Evolutionary conservation across 23 tunicate genomes (phyloP), one percentile per base, ranked within the genome.

Genomic region (Phallusia fumigata): DNA sequence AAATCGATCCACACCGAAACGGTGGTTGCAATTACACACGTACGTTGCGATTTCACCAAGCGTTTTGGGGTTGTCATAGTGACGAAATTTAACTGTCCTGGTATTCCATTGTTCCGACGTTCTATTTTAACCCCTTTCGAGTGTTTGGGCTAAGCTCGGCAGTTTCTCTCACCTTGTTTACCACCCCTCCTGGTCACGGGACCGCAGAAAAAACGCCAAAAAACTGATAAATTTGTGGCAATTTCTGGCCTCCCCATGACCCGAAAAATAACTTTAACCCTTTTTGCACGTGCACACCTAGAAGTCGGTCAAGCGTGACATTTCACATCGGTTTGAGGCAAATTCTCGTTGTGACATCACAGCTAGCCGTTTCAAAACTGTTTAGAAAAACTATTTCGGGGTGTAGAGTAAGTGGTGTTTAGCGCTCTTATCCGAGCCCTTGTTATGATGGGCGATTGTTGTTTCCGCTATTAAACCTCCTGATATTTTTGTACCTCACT

Each of bases 171-270:
- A 6, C 16, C 15, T 6, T 58, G 69, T 58, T 58, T 58, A 58
- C 69, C 69, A 40, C 15, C 69, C 5, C 69, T 58, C n/a, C 3
- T 58, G 69, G 69, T 58, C 69, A 58, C 69, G 69, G 69, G 69
- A 58, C 69, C 69, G 3, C 69, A 58, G 69, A 40, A 40, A 40
- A n/a, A 40, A 5, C 10, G 47, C 47, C 8, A 10, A 40, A 40
- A 40, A 40, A 40, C 10, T 40, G 47, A 40, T 5, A 10, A 40
- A 40, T 40, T 40, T 40, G 47, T 40, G 10, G 10, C 47, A 58
- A 58, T 58, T 58, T 58, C 28, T 22, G 69, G 69, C 16, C 69
- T 18, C 26, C 69, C 8, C 13, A 3, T 58, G 26, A 21, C 69
- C 28, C 28, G 16, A 13, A 58, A 22, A 58, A 51, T 18, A 58